Conservation (phyloP, 2,888 invertebrate genomes). For the Punctoribates punctum region DNA sequence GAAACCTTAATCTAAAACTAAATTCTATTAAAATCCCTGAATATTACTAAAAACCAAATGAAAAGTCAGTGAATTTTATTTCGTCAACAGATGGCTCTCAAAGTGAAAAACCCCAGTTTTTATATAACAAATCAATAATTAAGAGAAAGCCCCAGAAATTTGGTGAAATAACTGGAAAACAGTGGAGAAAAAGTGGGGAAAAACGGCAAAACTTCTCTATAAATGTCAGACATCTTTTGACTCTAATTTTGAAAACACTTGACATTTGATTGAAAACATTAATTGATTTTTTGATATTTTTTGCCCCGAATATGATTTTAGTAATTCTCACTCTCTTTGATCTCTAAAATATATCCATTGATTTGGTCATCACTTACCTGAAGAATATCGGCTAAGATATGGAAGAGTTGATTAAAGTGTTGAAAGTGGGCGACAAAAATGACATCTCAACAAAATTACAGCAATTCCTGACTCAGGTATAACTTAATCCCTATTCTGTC, state of each 20-base stretch:
- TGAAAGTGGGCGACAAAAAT: not conserved
- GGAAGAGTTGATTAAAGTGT: constrained; percentile 2
- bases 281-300: not conserved
- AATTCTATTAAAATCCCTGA: too few species aligned
- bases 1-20: too few species aligned
- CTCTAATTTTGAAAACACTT: constrained; percentile 5
- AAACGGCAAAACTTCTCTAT: not conserved
- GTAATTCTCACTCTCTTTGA: not conserved
- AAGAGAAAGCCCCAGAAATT: not conserved
- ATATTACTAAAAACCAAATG: too few species aligned
- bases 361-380: not conserved
- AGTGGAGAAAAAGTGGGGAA: not conserved
- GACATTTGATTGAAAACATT: not conserved
- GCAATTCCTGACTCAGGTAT: constrained; percentile 14
- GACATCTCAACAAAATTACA: not conserved
- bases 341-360: too few species aligned
- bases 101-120: too few species aligned
- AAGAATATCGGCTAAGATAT: not conserved
- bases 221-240: constrained; percentile 8
- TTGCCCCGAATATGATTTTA: not conserved
- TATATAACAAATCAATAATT: too few species aligned
- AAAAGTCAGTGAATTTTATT: too few species aligned
- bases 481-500: too few species aligned
- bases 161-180: not conserved
- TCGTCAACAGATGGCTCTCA: too few species aligned